Percentiles rank a stretch among this genome's conserved stretches.
These are phyloP conservation scores for Mya arenaria DNA, from an alignment of 1,140 invertebrate species.

Conservation along the genomic window DNA sequence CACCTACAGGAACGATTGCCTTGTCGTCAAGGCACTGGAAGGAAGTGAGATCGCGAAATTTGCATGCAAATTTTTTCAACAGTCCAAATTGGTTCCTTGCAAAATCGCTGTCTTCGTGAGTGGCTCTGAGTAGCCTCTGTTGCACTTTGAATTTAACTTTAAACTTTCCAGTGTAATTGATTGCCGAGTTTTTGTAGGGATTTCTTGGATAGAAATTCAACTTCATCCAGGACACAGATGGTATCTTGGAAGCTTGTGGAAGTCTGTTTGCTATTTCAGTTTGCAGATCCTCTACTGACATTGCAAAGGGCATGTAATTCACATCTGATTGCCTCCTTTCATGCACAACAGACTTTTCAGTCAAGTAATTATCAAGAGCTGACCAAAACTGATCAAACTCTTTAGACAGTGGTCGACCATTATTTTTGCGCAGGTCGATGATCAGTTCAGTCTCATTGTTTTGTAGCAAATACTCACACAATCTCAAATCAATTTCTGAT, in stretches of 20 bases:
- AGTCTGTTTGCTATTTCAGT: neutral
- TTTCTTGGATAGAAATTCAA: constrained; percentile 40
- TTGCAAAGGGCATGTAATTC: constrained; percentile 44
- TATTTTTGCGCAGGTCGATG: neutral
- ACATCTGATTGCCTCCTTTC: neutral
- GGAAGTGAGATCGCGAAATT: constrained; percentile 8
- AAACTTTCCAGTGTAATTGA: constrained; percentile 44
- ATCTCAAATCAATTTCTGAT: neutral
- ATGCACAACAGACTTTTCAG: constrained; percentile 14
- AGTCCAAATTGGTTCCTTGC: constrained; percentile 33
- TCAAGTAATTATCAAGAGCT: neutral
- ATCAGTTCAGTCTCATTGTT: neutral
- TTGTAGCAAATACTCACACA: neutral
- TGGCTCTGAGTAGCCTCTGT: constrained; percentile 25
- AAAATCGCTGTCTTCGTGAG: constrained; percentile 46
- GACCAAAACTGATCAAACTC: neutral
- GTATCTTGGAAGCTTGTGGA: neutral
- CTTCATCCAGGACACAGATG: constrained; percentile 29
- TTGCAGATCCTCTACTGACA: neutral
- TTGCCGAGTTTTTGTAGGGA: constrained; percentile 1
- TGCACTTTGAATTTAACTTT: constrained; percentile 45
- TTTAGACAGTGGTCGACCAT: neutral
- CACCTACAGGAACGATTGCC: constrained; percentile 55
- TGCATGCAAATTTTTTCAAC: constrained; percentile 52
- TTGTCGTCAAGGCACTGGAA: constrained; percentile 59